These are phyloP conservation scores for Ictidomys tridecemlineatus DNA, from an alignment of 2,113 vertebrate genomes.

Conservation along the genomic window DNA sequence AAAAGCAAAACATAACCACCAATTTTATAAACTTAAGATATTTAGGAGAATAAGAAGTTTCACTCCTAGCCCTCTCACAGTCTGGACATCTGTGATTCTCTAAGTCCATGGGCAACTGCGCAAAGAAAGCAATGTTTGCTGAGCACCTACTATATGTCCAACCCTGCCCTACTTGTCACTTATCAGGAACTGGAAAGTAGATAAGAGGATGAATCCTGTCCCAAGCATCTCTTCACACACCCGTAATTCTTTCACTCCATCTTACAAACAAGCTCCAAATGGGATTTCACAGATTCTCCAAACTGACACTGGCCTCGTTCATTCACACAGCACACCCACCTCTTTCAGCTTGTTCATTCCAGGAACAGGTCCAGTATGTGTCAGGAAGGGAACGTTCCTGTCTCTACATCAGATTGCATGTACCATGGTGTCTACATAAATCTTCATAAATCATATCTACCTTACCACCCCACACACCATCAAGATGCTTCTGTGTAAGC, in stretches of 20 bases:
- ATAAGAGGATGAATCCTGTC: fast-evolving
- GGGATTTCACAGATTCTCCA: background rate
- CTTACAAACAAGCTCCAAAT: background rate
- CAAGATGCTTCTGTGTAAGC: background rate
- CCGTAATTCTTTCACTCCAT: background rate
- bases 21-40: background rate
- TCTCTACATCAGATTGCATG: background rate
- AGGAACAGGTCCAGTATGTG: too few relatives aligned
- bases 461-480: background rate
- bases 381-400: background rate
- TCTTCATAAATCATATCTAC: background rate
- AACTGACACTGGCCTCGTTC: background rate
- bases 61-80: background rate
- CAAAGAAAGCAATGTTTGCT: background rate
- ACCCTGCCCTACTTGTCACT: background rate
- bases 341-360: background rate
- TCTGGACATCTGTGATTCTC: background rate
- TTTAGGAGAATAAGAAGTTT: background rate
- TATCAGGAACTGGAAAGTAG: background rate
- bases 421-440: fast-evolving
- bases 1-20: background rate
- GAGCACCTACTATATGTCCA: background rate
- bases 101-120: background rate
- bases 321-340: background rate
- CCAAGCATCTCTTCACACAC: background rate